phyloP scores from a whole-genome alignment of 2,888 invertebrate species.

The Penaeus monodon region DNA sequence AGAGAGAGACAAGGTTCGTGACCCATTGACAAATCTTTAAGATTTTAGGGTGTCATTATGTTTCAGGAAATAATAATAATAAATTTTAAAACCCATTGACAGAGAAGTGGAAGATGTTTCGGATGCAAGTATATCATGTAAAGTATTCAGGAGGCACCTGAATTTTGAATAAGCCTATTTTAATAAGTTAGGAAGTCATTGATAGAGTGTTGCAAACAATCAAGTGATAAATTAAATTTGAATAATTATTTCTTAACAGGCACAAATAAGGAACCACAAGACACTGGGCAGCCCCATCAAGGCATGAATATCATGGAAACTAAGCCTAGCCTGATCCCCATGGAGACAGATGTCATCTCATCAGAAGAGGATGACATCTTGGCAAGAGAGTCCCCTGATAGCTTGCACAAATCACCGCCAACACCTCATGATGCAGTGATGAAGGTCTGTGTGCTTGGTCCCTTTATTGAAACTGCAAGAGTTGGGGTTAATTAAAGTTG shows the following conservation, averaged over 20 bases:
- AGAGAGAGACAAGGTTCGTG: conserved; percentile 36
- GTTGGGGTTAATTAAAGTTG: no score
- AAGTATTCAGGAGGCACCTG: no score
- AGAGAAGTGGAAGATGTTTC: no score
- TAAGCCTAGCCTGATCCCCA: conserved; percentile 55
- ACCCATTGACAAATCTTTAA: background rate
- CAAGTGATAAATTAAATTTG: background rate
- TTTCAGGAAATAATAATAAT: background rate
- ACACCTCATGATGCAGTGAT: background rate
- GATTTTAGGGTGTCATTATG: conserved; percentile 6
- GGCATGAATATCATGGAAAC: background rate
- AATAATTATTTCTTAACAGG: background rate
- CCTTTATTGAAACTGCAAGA: no score
- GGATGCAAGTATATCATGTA: no score
- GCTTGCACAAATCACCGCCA: conserved; percentile 27
- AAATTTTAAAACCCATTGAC: no score
- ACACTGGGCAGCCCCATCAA: background rate
- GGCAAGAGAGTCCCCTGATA: conserved; percentile 58
- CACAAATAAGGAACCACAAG: conserved; percentile 12
- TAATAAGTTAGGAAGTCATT: no score
- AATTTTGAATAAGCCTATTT: no score
- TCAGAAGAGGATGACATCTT: conserved; percentile 65
- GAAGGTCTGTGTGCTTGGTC: no score
- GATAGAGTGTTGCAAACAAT: no score
- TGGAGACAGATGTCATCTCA: conserved; percentile 64